Conservation (phyloP, 2,797 vertebrate genomes). For the Schizopygopsis malacanthus region DNA sequence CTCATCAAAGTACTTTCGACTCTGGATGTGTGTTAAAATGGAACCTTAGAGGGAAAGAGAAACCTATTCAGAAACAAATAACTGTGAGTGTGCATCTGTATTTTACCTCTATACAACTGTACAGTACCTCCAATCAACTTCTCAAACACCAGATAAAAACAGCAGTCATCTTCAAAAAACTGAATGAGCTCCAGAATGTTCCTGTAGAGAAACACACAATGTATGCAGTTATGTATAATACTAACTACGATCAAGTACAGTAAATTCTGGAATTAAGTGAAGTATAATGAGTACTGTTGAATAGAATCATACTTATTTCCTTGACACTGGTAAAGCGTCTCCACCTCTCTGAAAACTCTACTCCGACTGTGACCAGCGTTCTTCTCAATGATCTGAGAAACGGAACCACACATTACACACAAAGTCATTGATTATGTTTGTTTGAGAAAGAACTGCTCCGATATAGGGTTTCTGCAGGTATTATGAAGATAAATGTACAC, state of each 20-base stretch:
- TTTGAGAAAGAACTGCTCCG: background rate
- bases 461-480: background rate
- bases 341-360: constrained; percentile 94
- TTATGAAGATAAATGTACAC: too few relatives aligned
- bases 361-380: constrained; percentile 91
- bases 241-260: background rate
- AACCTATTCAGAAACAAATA: background rate
- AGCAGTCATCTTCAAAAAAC: constrained; percentile 93
- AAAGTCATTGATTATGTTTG: background rate
- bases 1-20: constrained; percentile 93
- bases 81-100: background rate
- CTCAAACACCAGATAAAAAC: constrained; percentile 98
- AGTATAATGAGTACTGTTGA: background rate
- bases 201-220: constrained; percentile 73
- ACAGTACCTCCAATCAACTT: constrained; percentile 91
- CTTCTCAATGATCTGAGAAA: constrained; percentile 92
- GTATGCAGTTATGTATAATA: constrained; percentile 19
- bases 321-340: constrained; percentile 97
- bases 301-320: constrained; percentile 87
- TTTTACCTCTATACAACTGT: constrained; percentile 15
- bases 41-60: constrained; percentile 78
- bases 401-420: constrained; percentile 4
- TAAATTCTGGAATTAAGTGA: background rate
- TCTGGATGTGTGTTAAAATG: constrained; percentile 94
- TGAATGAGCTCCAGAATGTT: constrained; percentile 96